A percentile compares a stretch with the other conserved stretches of the same genome.
phyloP scores from a whole-genome alignment of 2,888 invertebrate species.

The Volucella inanis region DNA sequence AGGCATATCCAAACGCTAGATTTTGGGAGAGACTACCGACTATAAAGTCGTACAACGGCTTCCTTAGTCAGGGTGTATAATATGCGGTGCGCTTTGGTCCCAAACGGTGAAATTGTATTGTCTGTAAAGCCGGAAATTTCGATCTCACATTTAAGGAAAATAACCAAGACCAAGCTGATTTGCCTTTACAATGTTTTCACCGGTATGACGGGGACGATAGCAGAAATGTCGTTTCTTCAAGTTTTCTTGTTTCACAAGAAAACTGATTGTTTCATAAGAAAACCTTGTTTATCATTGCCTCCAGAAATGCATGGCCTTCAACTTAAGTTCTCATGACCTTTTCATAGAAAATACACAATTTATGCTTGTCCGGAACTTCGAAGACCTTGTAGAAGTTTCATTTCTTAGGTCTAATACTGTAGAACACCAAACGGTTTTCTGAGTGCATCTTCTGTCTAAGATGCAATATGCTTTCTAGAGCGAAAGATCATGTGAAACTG shows the following conservation, averaged over 20 bases:
- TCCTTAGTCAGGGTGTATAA: constrained; percentile 97
- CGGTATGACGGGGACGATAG: constrained; percentile 97
- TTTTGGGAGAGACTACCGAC: constrained; percentile 95
- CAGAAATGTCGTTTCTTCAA: constrained; percentile 98
- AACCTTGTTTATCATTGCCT: constrained; percentile 99
- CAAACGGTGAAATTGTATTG: constrained; percentile 94
- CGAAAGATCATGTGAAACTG: no score
- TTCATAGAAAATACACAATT: constrained; percentile 98
- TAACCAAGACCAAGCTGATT: constrained; percentile 90
- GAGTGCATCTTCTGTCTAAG: no score
- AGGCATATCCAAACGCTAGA: constrained; percentile 95
- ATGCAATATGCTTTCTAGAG: no score
- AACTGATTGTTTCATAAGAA: constrained; percentile 99
- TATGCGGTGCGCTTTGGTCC: constrained; percentile 99
- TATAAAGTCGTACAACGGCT: constrained; percentile 98
- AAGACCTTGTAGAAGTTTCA: constrained; percentile 98
- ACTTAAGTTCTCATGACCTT: constrained; percentile 99
- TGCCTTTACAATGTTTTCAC: constrained; percentile 90
- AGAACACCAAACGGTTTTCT: constrained; percentile 78
- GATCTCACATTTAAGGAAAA: constrained; percentile 97
- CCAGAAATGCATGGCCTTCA: constrained; percentile 97
- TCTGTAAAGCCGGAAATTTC: constrained; percentile 99
- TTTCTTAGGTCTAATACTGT: constrained; percentile 80
- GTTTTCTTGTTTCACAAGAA: no score
- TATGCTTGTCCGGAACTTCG: constrained; percentile 99